Evolutionary conservation across 2,113 vertebrate genomes (phyloP).

Genomic region (Hippocampus guttulatus): DNA sequence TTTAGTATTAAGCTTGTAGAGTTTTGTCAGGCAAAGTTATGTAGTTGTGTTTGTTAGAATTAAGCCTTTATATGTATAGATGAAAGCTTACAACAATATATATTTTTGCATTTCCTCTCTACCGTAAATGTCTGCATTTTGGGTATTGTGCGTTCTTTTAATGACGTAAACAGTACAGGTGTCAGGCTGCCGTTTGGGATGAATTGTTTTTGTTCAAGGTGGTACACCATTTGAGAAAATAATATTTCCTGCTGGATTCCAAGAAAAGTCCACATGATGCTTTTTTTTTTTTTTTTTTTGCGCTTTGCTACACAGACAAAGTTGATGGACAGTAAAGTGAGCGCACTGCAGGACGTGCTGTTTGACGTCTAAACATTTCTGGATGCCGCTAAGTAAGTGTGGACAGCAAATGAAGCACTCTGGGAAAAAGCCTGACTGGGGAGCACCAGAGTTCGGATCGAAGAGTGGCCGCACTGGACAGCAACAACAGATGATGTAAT

Average conservation of each 20-base stretch:
- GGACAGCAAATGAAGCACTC: conserved; percentile 78
- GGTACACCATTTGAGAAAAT: neutral
- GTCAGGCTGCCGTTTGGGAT: neutral
- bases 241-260: neutral
- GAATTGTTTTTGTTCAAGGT: too few species aligned
- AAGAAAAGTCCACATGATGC: neutral
- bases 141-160: too few species aligned
- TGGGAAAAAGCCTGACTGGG: conserved; percentile 73
- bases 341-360: conserved; percentile 19
- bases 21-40: neutral
- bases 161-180: too few species aligned
- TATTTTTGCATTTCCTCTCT: too few species aligned
- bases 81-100: too few species aligned
- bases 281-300: accelerated
- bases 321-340: conserved; percentile 72
- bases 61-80: too few species aligned
- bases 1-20: neutral
- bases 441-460: conserved; percentile 75
- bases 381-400: conserved; percentile 36
- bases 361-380: conserved; percentile 13
- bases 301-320: conserved; percentile 63
- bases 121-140: too few species aligned
- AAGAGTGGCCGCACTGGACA: conserved; percentile 53
- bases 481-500: conserved; percentile 29
- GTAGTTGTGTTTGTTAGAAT: too few species aligned